Base-by-base conservation (phyloP, 2,113 vertebrate genomes). In the Xyrauchen texanus region DNA sequence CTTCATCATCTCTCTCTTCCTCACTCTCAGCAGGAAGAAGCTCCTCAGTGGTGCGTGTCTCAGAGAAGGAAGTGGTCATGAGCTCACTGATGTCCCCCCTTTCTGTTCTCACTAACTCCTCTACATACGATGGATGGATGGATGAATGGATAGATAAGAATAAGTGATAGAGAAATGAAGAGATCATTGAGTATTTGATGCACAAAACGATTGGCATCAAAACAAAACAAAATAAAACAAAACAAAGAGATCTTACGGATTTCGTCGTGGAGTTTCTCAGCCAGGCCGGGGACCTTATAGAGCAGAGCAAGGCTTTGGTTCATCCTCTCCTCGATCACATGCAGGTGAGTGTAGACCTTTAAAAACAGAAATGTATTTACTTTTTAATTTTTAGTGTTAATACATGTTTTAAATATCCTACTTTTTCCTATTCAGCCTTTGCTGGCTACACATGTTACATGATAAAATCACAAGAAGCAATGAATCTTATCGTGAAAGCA, bases 281-380 rank as follows among this genome's bases (percentile, higher is more conserved):
- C 93, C 80, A 96, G 88, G 1, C 77, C 90, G 0, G 95, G 94
- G 79, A 95, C 94, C 79, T 96, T 95, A 86, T 95, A 95, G 0
- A 96, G 93, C 74, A 96, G 87, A 0, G 93, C 94, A 81, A 97
- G 88, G 67, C 95, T 96, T 89, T 97, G 95, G 85, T 97, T 96
- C 94, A 97, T 95, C 71, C 96, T 90, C 77, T 97, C 96, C 83
- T 96, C 94, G 7, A 97, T 96, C 62, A 97, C 95, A 60, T 95
- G 95, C 6, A 96, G 95, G 77, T 96, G 95, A 47, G 95, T 96
- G 83, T 95, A 95, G 8, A 97, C 95, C 95, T 97, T 86, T 8
- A 77, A 69, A 73, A 8, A 65, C n/a, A 61, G 11, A 62, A 53
- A 71, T 34, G 1, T 13, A 9, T n/a, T 58, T 58, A 58, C 3